These are phyloP conservation scores for Python bivittatus DNA, from an alignment of 2,113 vertebrate genomes.

Conservation along the genomic window DNA sequence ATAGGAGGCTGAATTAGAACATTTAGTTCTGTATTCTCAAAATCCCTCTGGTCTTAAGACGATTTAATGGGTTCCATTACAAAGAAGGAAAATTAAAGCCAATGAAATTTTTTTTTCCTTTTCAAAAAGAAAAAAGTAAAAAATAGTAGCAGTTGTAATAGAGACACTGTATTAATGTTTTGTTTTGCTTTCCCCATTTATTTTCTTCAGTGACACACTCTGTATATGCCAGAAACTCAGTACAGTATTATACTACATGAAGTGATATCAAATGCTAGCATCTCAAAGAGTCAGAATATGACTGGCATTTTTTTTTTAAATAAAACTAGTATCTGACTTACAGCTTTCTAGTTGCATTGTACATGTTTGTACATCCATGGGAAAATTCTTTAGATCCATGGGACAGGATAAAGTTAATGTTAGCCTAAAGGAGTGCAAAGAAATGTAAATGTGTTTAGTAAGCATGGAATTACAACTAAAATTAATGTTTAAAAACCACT, in stretches of 20 bases:
- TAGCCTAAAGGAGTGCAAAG: slow-evolving; percentile 74
- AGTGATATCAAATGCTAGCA: not conserved
- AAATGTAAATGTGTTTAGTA: slow-evolving; percentile 29
- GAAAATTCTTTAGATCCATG: slow-evolving; percentile 99
- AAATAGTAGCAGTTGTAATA: not conserved
- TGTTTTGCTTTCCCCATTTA: not conserved
- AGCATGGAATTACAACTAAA: not conserved
- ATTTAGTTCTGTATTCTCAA: not conserved
- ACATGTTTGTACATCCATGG: slow-evolving; percentile 98
- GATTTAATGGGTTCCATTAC: not conserved
- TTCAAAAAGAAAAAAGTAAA: not conserved
- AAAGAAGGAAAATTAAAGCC: not conserved
- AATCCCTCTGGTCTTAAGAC: not conserved
- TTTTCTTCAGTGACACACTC: not conserved
- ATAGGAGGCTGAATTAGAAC: not conserved
- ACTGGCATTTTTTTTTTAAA: slow-evolving; percentile 8
- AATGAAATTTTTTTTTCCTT: not conserved
- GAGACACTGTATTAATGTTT: not conserved
- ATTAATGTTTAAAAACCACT: not conserved
- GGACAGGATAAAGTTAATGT: slow-evolving; percentile 97
- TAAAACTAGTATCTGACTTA: slow-evolving; percentile 67
- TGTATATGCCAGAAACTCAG: not conserved
- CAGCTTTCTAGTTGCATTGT: slow-evolving; percentile 99
- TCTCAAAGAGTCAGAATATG: not conserved
- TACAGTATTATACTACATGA: not conserved